Evolutionary conservation across 1,140 invertebrate species (phyloP), one percentile per base, ranked within the genome.

Genomic region (Drosophila suzukii): DNA sequence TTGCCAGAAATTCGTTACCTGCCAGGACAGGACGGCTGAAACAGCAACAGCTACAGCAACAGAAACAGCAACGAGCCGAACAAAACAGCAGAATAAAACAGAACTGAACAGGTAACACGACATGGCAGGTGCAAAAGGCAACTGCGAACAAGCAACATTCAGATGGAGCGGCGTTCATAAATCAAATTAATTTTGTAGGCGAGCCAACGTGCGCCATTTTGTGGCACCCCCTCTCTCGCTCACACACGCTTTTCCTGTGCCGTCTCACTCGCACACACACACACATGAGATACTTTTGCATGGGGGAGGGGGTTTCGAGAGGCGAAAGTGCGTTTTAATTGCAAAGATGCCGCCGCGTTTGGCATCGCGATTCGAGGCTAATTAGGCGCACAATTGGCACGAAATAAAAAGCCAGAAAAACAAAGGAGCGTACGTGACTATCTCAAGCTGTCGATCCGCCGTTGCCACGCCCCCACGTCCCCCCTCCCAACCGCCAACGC

Each of bases 111-210:
- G 63, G 36, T 60, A 56, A 75, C 65, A 77, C 74, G 55, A 77
- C 61, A 81, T 80, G 74, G 74, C 74, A 77, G 75, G 75, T 71
- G 72, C 61, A 77, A 77, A 60, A 72, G 59, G 50, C 78, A 73
- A 76, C 71, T 49, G 51, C 66, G 65, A 73, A 54, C 66, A 73
- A 49, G 67, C 72, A 70, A 55, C 75, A 78, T 61, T 76, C 49
- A 78, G 43, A 46, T 57, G 58, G 56, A 74, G 57, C 15, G 46
- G 58, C 58, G 62, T 62, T 72, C 77, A 89, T 91, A 91, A 91
- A 91, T 91, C 88, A 91, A 88, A 91, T 91, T 88, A 89, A 91
- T 91, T 89, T 88, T 83, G 83, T 77, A 83, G 77, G 65, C 74
- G 66, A 81, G 77, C 78, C 82, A 81, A 78, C 81, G 75, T 85